Percentiles rank a stretch among this genome's conserved stretches.
Conservation (phyloP, 1,140 invertebrate species). For the Nilaparvata lugens region DNA sequence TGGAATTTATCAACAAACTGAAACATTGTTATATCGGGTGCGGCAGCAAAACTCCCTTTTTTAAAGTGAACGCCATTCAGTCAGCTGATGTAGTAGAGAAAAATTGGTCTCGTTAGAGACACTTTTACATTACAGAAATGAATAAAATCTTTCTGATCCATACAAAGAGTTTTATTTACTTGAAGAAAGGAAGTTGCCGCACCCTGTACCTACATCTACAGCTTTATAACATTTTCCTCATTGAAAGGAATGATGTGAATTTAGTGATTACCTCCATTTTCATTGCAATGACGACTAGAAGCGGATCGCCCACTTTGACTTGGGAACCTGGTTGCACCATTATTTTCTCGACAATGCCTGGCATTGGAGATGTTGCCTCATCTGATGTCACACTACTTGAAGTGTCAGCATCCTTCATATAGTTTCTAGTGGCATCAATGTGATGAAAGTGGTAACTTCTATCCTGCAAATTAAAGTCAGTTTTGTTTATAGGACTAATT, state of each 20-base stretch:
- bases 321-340: conserved; percentile 65
- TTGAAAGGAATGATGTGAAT: neutral
- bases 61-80: too few relatives aligned
- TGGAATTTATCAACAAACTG: too few relatives aligned
- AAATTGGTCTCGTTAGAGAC: neutral
- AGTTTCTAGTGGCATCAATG: neutral
- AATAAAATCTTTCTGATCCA: too few relatives aligned
- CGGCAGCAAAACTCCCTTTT: too few relatives aligned
- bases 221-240: neutral
- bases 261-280: conserved; percentile 84
- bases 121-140: too few relatives aligned
- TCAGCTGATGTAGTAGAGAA: too few relatives aligned
- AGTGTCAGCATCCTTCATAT: conserved; percentile 6
- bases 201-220: neutral
- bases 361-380: conserved; percentile 81
- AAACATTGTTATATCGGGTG: neutral
- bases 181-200: too few relatives aligned
- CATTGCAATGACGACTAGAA: conserved; percentile 94
- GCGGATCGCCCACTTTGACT: conserved; percentile 74
- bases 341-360: conserved; percentile 89
- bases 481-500: too few relatives aligned
- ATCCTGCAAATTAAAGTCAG: neutral
- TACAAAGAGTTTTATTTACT: too few relatives aligned
- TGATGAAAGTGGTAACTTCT: neutral
- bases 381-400: conserved; percentile 18